Evolutionary conservation across 2,797 vertebrate genomes (phyloP), one percentile per base, ranked within the genome.

Genomic region (Urosaurus nigricauda): DNA sequence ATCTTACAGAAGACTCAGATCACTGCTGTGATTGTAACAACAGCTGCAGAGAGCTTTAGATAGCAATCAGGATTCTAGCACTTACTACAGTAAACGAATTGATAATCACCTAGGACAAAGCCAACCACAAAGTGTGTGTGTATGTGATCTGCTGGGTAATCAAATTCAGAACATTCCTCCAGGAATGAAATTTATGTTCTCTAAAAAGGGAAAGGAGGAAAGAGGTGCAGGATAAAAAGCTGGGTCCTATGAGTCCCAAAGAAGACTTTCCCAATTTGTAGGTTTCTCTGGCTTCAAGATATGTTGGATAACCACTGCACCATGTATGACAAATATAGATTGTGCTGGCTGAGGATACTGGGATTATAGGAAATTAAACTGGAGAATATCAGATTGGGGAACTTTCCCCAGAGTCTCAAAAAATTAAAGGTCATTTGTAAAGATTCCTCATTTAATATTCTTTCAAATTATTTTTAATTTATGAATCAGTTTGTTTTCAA

Each of bases 21-120:
- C 74, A 80, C 84, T 75, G 71, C 88, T 93, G 75, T 73, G 90
- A 85, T 87, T 93, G 94, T 91, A 85, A 85, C 86, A 87, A 87
- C 14, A 81, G 83, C 40, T 47, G 88, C 4, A 47, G 74, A 63
- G 68, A 79, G 63, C 79, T 77, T 87, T 84, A 17, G 32, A 73
- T 63, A 47, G 4, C 1, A 79, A 88, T 79, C 56, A 29, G 32
- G 51, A 92, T 73, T 83, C 40, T 71, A 51, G 70, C 16, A 43
- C 68, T 81, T 80, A 80, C 70, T 24, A 78, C 82, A 85, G 86
- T 43, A 92, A 92, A 90, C 37, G 43, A 80, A 79, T 88, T 14
- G 32, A 83, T 86, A 35, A 75, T 40, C 75, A 90, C 12, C 85
- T 89, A 68, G 63, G 92, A 83, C 32, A 89, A 47, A 86, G 58